Base-by-base conservation (phyloP, 2,113 vertebrate genomes). In the Aleadryas rufinucha region DNA sequence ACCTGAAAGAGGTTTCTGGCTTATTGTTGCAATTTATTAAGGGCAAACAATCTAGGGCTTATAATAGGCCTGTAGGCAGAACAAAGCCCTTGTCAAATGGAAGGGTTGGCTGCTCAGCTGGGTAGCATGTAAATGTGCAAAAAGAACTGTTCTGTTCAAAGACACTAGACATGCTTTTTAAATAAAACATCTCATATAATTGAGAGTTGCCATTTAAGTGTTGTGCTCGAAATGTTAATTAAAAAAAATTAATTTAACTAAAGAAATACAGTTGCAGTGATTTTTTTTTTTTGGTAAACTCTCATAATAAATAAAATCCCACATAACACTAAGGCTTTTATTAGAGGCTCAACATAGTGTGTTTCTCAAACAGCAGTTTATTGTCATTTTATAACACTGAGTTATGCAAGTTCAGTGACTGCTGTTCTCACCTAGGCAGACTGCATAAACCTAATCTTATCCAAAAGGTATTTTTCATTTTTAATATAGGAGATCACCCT, bases 21-120 rank as follows among this genome's bases (percentile, higher is more conserved):
- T 97, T 94, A 95, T 93, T 95, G 87, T 93, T 98, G 89, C 84
- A 92, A 79, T 97, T 97, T 98, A 97, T 96, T 97, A 96, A 97
- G 94, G 91, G 90, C 92, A 97, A 97, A 97, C 83, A 95, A 86
- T 97, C 80, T 95, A 59, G 68, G 81, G 92, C 94, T 93, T 96
- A 82, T 91, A 97, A 97, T 81, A 97, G 96, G 89, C 84, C 95
- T 96, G 84, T 92, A 91, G 91, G 94, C 91, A 97, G 95, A 97
- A 98, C 92, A 97, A 97, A 98, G 83, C 76, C 85, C 96, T 97
- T 96, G 90, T 97, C 95, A 97, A 97, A 96, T 88, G 86, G 89
- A 97, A 97, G 87, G 90, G 93, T 90, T 87, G 95, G 87, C 95
- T 91, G 91, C 95, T 98, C 87, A 98, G 84, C 90, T 96, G 96